Conservation (phyloP, 2,113 vertebrate species). For the Pygoscelis adeliae region DNA sequence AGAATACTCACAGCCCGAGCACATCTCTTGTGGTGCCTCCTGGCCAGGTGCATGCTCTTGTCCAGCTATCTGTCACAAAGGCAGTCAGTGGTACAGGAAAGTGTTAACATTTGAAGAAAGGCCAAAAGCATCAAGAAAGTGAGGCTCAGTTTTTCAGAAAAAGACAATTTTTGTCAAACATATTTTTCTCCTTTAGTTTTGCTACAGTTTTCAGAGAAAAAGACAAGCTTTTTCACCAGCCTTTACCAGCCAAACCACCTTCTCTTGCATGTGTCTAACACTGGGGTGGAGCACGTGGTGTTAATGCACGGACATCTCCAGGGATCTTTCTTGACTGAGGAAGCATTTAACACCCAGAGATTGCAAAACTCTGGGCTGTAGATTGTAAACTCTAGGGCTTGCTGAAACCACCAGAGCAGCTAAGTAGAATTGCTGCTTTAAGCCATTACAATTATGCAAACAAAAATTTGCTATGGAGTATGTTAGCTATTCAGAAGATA, state of each 20-base stretch:
- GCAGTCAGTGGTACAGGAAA: neutral
- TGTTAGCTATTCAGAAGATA: neutral
- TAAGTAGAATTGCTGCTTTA: neutral
- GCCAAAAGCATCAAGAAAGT: neutral
- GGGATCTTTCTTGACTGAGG: neutral
- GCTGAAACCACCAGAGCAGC: neutral
- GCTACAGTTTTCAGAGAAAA: neutral
- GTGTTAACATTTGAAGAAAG: neutral
- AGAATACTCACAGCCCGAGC: neutral
- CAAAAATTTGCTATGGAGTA: neutral
- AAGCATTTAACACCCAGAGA: neutral
- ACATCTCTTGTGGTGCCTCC: neutral
- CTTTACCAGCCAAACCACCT: neutral
- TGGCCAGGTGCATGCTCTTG: too few species aligned
- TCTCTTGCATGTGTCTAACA: neutral
- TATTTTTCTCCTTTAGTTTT: neutral
- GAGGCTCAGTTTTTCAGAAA: neutral
- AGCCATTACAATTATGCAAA: neutral
- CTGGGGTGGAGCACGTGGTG: rapidly evolving
- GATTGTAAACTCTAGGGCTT: neutral
- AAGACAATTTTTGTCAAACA: neutral
- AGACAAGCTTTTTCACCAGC: neutral
- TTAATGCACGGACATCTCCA: neutral
- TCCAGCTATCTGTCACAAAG: neutral
- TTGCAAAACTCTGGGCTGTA: neutral